Base-by-base conservation (phyloP, 2,888 invertebrate species). In the Invenusta paracnida region DNA sequence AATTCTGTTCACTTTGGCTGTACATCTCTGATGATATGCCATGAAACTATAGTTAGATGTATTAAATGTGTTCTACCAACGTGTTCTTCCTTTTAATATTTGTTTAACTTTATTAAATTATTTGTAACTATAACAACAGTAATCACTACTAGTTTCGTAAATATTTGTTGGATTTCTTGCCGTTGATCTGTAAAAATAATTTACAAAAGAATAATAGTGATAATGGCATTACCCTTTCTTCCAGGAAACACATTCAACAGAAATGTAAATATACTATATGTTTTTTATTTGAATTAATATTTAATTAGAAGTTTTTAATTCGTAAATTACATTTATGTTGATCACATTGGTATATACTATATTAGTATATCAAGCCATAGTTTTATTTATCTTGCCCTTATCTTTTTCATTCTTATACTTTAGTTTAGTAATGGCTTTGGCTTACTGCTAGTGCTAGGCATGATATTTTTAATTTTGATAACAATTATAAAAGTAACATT, bases 141-240 rank as follows among this genome's bases (percentile, higher is more conserved):
- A 48, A 5, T 11, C 17, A 11, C 5, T 17, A 48, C 79, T 79
- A 79, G 29, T 79, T 79, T 79, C 29, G 17, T 17, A 48, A 48
- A 48, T 17, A n/a, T 48, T 5, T 48, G 48, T 48, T 11, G 48
- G 5, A 48, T 48, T 48, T 48, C n/a, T n/a, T n/a, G n/a, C n/a
- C n/a, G n/a, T n/a, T n/a, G n/a, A n/a, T 48, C 48, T 5, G 5
- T 48, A 11, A 48, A 48, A 48, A 17, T 48, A 48, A 48, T 48
- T 48, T 17, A 11, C 11, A 11, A 17, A 48, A 5, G 48, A 48
- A 48, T 5, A 48, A 48, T 48, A 2, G 11, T 23, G 0, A 82
- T n/a, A 1, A 91, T 91, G 91, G 90, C 91, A 83, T 88, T 91
- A 88, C 91, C 91, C 86, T 90, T 90, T 88, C 87, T 91, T 85